phyloP scores from a whole-genome alignment of 2,888 invertebrate species.

The Dasysyrphus tricinctus region DNA sequence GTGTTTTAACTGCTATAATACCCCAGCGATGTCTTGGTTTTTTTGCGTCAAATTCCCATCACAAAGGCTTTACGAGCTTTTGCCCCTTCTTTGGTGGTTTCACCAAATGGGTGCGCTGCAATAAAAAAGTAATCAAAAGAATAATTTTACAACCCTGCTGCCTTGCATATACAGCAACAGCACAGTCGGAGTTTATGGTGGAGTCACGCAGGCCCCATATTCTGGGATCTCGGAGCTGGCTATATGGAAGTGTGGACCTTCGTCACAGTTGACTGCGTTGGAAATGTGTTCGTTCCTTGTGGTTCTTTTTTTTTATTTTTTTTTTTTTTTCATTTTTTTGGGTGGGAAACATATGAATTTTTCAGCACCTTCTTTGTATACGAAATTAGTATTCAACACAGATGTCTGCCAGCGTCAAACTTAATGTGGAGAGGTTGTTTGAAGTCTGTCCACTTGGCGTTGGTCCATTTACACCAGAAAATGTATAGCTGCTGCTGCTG shows the following conservation, averaged over 20 bases:
- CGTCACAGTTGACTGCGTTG: constrained; percentile 69
- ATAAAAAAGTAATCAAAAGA: constrained; percentile 74
- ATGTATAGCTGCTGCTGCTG: constrained; percentile 3
- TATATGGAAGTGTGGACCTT: constrained; percentile 59
- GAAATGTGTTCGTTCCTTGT: constrained; percentile 57
- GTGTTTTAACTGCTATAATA: constrained; percentile 6
- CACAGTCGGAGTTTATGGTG: constrained; percentile 45
- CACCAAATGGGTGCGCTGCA: constrained; percentile 43
- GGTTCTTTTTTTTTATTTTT: constrained; percentile 12
- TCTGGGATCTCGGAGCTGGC: constrained; percentile 1
- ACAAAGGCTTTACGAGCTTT: constrained; percentile 68
- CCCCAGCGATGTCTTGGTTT: constrained; percentile 1
- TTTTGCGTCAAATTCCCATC: constrained; percentile 49
- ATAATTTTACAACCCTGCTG: constrained; percentile 61
- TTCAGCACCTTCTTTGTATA: constrained; percentile 72
- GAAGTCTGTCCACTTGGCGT: constrained; percentile 73
- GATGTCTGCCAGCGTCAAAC: constrained; percentile 68
- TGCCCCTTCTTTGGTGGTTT: constrained; percentile 29
- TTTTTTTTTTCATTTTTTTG: constrained; percentile 32
- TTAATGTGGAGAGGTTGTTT: constrained; percentile 66
- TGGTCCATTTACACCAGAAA: constrained; percentile 72
- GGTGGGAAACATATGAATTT: constrained; percentile 67
- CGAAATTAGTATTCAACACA: constrained; percentile 74
- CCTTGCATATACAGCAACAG: background rate
- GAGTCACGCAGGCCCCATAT: constrained; percentile 37